These are phyloP conservation scores for Gonioctena quinquepunctata DNA, from an alignment of 1,140 invertebrate species.

Conservation along the genomic window DNA sequence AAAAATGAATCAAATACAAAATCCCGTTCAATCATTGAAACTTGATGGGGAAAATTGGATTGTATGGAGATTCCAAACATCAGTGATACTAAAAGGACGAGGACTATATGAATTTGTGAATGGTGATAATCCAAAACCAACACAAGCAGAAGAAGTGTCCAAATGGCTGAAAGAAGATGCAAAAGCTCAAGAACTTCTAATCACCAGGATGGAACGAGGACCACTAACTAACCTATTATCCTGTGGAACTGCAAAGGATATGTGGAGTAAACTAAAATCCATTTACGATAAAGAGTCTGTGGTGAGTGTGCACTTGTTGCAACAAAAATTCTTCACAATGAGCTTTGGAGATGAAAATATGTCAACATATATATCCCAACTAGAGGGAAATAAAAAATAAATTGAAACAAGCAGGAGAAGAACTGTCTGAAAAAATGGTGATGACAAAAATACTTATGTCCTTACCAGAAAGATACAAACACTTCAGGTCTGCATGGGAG, in stretches of 20 bases:
- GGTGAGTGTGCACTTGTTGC: conserved; percentile 20
- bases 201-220: background rate
- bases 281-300: conserved; percentile 18
- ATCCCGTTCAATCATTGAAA: no score
- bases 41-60: no score
- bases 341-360: conserved; percentile 21
- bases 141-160: background rate
- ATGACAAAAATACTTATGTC: conserved; percentile 49
- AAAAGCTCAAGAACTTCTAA: background rate
- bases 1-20: no score
- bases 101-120: background rate
- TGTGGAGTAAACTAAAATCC: background rate
- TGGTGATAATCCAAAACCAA: background rate
- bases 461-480: conserved; percentile 40
- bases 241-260: background rate
- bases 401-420: conserved; percentile 41
- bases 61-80: background rate
- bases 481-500: conserved; percentile 46
- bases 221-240: background rate
- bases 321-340: conserved; percentile 11
- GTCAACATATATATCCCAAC: conserved; percentile 33
- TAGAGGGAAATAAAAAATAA: conserved; percentile 40
- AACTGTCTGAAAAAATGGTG: conserved; percentile 38
- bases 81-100: background rate
- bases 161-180: background rate